phyloP scores from a whole-genome alignment of 2,888 invertebrate species.

The Eristalinus sepulchralis region DNA sequence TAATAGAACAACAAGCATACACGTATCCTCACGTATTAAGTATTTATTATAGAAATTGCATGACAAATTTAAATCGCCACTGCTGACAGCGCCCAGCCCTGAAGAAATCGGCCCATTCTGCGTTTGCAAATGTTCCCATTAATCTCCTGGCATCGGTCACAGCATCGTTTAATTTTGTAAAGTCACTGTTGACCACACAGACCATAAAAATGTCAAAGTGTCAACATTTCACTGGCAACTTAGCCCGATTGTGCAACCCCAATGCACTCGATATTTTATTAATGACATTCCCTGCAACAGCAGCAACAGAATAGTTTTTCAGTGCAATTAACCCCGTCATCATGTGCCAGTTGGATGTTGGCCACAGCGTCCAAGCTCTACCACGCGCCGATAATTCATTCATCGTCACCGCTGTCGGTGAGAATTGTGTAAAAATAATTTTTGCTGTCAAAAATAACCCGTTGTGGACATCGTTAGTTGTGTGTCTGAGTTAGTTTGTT shows the following conservation, averaged over 20 bases:
- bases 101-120: no score
- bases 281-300: conserved; percentile 15
- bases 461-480: not conserved
- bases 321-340: conserved; percentile 25
- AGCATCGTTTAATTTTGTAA: conserved; percentile 2
- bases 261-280: conserved; percentile 12
- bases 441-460: conserved; percentile 2
- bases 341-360: not conserved
- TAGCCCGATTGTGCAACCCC: conserved; percentile 6
- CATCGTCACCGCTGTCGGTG: not conserved
- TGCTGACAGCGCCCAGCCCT: not conserved
- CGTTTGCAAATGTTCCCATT: not conserved
- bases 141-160: not conserved
- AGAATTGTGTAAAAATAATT: not conserved
- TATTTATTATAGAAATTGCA: no score
- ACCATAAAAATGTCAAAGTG: conserved; percentile 30
- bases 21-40: no score
- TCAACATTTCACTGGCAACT: not conserved
- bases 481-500: not conserved
- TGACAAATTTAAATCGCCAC: not conserved
- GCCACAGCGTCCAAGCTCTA: not conserved
- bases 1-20: no score
- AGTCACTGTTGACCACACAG: not conserved
- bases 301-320: conserved; percentile 1
- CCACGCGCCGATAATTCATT: conserved; percentile 22